Conservation (phyloP, 2,888 invertebrate species). For the Lasioglossum malachurum region DNA sequence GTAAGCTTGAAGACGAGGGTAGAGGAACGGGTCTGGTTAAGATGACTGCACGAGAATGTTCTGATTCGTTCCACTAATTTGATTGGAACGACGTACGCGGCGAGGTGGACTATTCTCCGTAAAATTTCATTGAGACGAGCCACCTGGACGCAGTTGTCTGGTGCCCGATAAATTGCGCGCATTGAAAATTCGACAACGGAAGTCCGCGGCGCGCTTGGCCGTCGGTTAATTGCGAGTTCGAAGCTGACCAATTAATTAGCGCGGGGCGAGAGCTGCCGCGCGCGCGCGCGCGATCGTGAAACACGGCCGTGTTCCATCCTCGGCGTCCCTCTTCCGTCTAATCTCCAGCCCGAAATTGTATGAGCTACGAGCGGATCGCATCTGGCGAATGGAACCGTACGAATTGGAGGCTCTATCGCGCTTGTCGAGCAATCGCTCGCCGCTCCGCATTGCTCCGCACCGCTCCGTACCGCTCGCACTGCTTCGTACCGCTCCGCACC, state of each 20-base stretch:
- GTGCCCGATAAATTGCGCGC: slow-evolving; percentile 36
- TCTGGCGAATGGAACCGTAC: slow-evolving; percentile 60
- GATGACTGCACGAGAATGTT: no score
- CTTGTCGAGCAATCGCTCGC: slow-evolving; percentile 55
- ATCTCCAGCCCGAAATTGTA: slow-evolving; percentile 47
- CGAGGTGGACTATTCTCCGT: neutral
- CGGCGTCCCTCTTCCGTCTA: slow-evolving; percentile 29
- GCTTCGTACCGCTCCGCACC: neutral
- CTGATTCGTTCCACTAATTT: no score
- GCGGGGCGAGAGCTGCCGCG: slow-evolving; percentile 19
- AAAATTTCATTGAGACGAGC: slow-evolving; percentile 16
- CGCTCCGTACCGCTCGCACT: neutral
- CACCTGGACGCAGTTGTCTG: neutral
- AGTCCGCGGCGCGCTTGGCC: neutral
- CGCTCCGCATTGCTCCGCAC: neutral
- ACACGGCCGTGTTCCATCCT: slow-evolving; percentile 33
- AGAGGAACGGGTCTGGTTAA: no score
- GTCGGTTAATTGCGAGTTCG: slow-evolving; percentile 42
- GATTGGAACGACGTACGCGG: no score
- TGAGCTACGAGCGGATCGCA: slow-evolving; percentile 65
- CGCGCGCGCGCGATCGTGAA: slow-evolving; percentile 14
- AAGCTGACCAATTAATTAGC: slow-evolving; percentile 57
- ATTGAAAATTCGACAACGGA: slow-evolving; percentile 47
- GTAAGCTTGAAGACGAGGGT: no score
- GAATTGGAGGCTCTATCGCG: slow-evolving; percentile 60